Percentiles rank a stretch among this genome's conserved stretches.
phyloP scores from a whole-genome alignment of 2,888 invertebrate genomes.

The Lysandra coridon region DNA sequence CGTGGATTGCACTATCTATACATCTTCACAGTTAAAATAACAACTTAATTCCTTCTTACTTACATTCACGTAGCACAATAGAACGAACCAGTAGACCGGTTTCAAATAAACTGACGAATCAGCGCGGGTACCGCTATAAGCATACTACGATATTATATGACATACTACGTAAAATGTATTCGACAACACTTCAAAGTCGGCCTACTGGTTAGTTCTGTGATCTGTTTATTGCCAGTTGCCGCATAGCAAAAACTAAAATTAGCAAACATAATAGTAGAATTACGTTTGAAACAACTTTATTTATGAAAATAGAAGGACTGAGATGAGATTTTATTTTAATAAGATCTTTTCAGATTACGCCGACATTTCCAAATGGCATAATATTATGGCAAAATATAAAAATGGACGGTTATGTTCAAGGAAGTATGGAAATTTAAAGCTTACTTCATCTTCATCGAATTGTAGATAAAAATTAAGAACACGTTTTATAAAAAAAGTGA shows the following conservation, averaged over 20 bases:
- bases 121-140: too few species aligned
- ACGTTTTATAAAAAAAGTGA: too few species aligned
- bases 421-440: background rate
- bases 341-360: background rate
- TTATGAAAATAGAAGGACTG: too few species aligned
- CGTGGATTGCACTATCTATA: too few species aligned
- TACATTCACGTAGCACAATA: background rate
- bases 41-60: background rate
- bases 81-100: background rate
- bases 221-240: too few species aligned
- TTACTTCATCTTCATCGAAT: background rate
- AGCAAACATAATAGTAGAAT: background rate
- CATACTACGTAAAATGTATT: too few species aligned
- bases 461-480: too few species aligned
- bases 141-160: too few species aligned
- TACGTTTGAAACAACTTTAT: too few species aligned
- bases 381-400: background rate
- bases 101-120: too few species aligned
- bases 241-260: background rate
- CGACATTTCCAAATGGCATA: background rate
- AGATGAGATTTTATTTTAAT: background rate
- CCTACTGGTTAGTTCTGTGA: too few species aligned
- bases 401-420: slow-evolving; percentile 3
- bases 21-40: background rate
- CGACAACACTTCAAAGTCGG: too few species aligned